Evolutionary conservation across 2,888 invertebrate genomes (phyloP).

Genomic region (Meiosimyza platycephala): DNA sequence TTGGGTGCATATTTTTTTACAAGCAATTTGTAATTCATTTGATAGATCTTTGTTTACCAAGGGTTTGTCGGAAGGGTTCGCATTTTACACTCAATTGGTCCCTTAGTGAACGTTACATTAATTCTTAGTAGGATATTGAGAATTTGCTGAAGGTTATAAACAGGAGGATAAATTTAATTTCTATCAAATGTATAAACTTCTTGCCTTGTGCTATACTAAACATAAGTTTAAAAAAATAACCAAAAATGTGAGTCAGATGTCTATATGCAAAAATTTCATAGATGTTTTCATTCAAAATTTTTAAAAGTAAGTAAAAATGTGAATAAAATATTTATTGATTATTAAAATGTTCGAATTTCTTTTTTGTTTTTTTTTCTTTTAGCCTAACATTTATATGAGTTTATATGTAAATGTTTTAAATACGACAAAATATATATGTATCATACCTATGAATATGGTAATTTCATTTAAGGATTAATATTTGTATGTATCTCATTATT

Average conservation of each 20-base stretch:
- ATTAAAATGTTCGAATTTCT: not conserved
- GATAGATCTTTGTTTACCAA: no score
- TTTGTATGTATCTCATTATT: conserved; percentile 7
- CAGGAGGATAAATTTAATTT: no score
- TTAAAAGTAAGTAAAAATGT: not conserved
- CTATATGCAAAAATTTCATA: conserved; percentile 1
- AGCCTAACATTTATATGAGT: conserved; percentile 23
- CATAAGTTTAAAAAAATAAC: not conserved
- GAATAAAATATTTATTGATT: not conserved
- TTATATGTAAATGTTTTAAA: conserved; percentile 27
- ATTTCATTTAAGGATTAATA: not conserved
- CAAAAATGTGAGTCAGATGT: not conserved
- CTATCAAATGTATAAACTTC: no score
- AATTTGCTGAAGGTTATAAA: no score
- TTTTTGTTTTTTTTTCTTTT: not conserved
- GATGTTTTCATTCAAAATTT: not conserved
- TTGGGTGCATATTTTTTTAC: no score
- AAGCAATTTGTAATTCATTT: no score
- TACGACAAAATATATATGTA: conserved; percentile 33
- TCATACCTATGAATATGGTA: not conserved
- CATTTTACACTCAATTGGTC: no score
- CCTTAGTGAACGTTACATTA: no score
- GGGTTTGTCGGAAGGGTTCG: no score
- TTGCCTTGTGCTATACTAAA: no score
- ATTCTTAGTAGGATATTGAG: no score